Evolutionary conservation across 2,888 invertebrate genomes (phyloP).

Genomic region (Proisotoma minuta): DNA sequence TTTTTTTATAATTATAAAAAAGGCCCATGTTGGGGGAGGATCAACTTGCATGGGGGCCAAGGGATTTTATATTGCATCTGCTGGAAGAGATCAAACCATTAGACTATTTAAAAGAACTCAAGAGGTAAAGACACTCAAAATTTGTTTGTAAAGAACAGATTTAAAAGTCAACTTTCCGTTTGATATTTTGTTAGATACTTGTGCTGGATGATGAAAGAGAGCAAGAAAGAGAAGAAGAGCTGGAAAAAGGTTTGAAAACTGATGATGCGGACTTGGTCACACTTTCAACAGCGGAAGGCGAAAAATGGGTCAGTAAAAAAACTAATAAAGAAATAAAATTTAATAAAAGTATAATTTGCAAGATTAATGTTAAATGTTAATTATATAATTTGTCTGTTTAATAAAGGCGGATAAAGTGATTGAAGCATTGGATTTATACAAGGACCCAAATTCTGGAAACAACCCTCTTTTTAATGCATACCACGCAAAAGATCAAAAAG

Average conservation of each 20-base stretch:
- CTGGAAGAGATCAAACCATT: conserved; percentile 57
- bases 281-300: conserved; percentile 79
- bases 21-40: conserved; percentile 45
- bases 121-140: conserved; percentile 50
- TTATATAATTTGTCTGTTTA: conserved; percentile 17
- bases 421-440: conserved; percentile 78
- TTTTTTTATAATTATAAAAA: neutral
- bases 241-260: conserved; percentile 56
- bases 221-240: conserved; percentile 69
- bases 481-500: conserved; percentile 65
- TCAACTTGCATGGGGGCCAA: conserved; percentile 54
- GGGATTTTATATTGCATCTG: conserved; percentile 62
- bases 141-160: neutral
- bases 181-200: conserved; percentile 65
- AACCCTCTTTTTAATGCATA: conserved; percentile 73
- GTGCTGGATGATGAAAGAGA: conserved; percentile 91
- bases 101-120: conserved; percentile 58
- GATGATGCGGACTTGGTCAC: conserved; percentile 63
- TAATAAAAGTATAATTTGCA: neutral
- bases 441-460: conserved; percentile 50
- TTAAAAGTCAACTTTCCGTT: neutral
- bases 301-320: conserved; percentile 67
- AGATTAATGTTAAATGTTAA: conserved; percentile 7
- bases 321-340: conserved; percentile 12
- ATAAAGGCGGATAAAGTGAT: conserved; percentile 79